Evolutionary conservation across 2,113 vertebrate species (phyloP).

Genomic region (Pluvialis apricaria): DNA sequence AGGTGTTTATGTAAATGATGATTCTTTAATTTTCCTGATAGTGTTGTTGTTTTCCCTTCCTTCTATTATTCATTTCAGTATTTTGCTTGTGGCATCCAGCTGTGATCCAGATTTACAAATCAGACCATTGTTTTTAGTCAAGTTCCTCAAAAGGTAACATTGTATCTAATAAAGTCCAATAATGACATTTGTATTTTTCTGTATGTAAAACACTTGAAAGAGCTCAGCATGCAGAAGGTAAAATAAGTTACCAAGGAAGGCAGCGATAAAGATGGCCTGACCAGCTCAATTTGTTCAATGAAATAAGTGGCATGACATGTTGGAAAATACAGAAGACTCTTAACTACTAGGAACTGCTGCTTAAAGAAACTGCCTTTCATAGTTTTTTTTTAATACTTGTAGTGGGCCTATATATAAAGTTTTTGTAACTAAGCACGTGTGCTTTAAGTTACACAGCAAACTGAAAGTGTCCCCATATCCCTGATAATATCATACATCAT

Average conservation of each 20-base stretch:
- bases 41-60: neutral
- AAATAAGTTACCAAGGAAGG: neutral
- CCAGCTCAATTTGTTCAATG: neutral
- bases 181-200: neutral
- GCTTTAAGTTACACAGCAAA: neutral
- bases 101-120: slow-evolving; percentile 31
- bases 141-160: neutral
- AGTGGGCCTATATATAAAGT: neutral
- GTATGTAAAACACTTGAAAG: neutral
- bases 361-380: neutral
- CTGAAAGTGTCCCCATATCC: neutral
- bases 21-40: slow-evolving; percentile 29
- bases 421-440: neutral
- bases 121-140: neutral
- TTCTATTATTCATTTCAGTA: neutral
- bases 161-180: neutral
- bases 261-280: neutral
- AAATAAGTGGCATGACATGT: neutral
- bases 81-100: slow-evolving; percentile 15
- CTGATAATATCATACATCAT: neutral
- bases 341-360: neutral
- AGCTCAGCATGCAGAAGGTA: neutral
- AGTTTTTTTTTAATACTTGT: neutral
- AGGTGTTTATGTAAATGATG: slow-evolving; percentile 45
- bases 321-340: neutral